These are phyloP conservation scores for Lucifuga dentata DNA, from an alignment of 2,113 vertebrate species.

Conservation along the genomic window DNA sequence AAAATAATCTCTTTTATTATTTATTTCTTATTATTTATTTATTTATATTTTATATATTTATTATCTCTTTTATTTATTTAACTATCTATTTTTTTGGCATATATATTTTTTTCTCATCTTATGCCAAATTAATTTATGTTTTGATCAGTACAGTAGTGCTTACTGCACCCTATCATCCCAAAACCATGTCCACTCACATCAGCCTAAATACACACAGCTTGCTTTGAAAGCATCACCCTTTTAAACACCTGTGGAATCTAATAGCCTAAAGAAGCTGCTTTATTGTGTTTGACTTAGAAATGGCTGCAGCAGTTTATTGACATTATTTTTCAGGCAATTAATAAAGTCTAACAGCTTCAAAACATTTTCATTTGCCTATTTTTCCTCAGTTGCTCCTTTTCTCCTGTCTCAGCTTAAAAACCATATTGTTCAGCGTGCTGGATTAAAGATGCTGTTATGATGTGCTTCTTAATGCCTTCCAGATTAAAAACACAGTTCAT, in stretches of 20 bases:
- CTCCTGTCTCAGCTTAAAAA: not conserved
- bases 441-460: slow-evolving; percentile 10
- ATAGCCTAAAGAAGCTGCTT: slow-evolving; percentile 6
- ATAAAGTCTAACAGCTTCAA: slow-evolving; percentile 38
- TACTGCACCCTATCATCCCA: slow-evolving; percentile 7
- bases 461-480: slow-evolving; percentile 1
- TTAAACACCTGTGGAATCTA: not conserved
- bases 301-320: slow-evolving; percentile 28
- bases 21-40: not conserved
- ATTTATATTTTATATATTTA: not conserved
- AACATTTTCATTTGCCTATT: not conserved
- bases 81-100: not conserved
- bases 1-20: no score
- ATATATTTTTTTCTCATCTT: not conserved
- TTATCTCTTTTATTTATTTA: not conserved
- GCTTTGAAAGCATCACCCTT: slow-evolving; percentile 5
- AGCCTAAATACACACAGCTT: slow-evolving; percentile 40
- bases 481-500: slow-evolving; percentile 16
- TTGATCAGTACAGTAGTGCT: not conserved
- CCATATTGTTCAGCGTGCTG: slow-evolving; percentile 4
- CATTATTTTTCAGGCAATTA: slow-evolving; percentile 4
- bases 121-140: not conserved
- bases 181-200: slow-evolving; percentile 47
- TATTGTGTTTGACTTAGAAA: not conserved
- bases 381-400: no score